Percentiles rank a stretch among this genome's conserved stretches.
Evolutionary conservation across 2,888 invertebrate genomes (phyloP).

Genomic region (Malthinus seriepunctatus): DNA sequence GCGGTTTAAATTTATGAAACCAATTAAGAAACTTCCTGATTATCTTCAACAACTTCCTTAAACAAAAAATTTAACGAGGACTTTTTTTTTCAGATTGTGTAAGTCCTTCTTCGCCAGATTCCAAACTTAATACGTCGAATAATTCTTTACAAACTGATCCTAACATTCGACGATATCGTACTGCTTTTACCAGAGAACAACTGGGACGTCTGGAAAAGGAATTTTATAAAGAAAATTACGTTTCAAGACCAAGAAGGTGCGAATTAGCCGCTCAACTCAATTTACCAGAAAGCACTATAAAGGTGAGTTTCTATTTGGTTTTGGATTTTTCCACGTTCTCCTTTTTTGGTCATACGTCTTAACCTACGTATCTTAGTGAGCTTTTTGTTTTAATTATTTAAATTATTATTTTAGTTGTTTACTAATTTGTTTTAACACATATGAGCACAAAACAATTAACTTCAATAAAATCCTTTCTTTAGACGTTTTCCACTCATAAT

Average conservation of each 20-base stretch:
- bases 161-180: constrained; percentile 86
- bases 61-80: background rate
- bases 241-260: constrained; percentile 91
- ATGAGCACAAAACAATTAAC: too few relatives aligned
- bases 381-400: too few relatives aligned
- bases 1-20: constrained; percentile 46
- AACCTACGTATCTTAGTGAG: too few relatives aligned
- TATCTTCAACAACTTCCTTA: background rate
- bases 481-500: constrained; percentile 19
- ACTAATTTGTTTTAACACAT: too few relatives aligned
- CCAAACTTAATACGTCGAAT: constrained; percentile 34
- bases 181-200: constrained; percentile 96
- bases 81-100: constrained; percentile 51
- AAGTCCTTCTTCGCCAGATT: constrained; percentile 51
- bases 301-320: constrained; percentile 72
- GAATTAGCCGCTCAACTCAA: constrained; percentile 92
- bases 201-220: constrained; percentile 91
- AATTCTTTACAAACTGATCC: constrained; percentile 56
- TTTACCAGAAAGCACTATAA: constrained; percentile 96
- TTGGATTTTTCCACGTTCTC: too few relatives aligned
- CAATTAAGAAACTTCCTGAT: background rate
- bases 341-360: too few relatives aligned
- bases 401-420: too few relatives aligned
- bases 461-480: too few relatives aligned
- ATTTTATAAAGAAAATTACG: constrained; percentile 96